A percentile compares a stretch with the other conserved stretches of the same genome.
These are phyloP conservation scores for Hydrocynus forskahlii DNA, from an alignment of 2,797 vertebrate genomes.

Conservation along the genomic window DNA sequence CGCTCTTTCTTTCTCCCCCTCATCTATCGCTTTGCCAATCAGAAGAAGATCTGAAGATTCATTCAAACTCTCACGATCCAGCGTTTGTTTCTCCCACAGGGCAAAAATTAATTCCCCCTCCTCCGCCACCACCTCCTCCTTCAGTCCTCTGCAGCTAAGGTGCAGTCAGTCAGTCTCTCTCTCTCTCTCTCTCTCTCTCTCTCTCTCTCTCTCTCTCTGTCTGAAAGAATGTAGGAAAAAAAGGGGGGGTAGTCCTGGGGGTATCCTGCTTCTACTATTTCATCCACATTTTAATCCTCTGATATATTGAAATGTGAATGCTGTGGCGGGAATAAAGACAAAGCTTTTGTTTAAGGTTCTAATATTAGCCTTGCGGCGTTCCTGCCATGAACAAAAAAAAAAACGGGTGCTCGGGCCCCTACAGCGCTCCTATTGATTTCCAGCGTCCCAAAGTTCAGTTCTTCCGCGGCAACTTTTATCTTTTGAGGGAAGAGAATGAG, in stretches of 20 bases:
- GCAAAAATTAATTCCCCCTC: constrained; percentile 85
- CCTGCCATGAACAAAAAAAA: constrained; percentile 50
- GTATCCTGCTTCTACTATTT: constrained; percentile 84
- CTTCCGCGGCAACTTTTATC: background rate
- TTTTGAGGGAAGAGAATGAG: background rate
- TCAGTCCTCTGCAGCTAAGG: constrained; percentile 78
- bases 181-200: constrained; percentile 49
- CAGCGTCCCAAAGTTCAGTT: constrained; percentile 73
- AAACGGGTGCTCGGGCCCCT: constrained; percentile 72
- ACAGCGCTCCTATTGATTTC: constrained; percentile 76
- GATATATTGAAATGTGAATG: constrained; percentile 80
- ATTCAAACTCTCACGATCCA: constrained; percentile 78
- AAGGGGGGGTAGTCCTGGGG: constrained; percentile 80
- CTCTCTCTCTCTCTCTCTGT: constrained; percentile 50
- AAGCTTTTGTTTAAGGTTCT: constrained; percentile 84
- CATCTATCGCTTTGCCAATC: constrained; percentile 77
- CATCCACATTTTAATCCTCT: constrained; percentile 85
- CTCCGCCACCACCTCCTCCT: constrained; percentile 74
- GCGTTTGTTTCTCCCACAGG: constrained; percentile 81
- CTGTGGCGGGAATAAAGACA: constrained; percentile 79
- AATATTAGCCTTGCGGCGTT: constrained; percentile 84
- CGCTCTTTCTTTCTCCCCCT: constrained; percentile 36
- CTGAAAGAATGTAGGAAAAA: constrained; percentile 66
- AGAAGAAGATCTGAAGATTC: constrained; percentile 81
- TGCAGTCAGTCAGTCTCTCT: constrained; percentile 71